phyloP scores from a whole-genome alignment of 2,797 vertebrate species.

The Sebastes trivittatus region DNA sequence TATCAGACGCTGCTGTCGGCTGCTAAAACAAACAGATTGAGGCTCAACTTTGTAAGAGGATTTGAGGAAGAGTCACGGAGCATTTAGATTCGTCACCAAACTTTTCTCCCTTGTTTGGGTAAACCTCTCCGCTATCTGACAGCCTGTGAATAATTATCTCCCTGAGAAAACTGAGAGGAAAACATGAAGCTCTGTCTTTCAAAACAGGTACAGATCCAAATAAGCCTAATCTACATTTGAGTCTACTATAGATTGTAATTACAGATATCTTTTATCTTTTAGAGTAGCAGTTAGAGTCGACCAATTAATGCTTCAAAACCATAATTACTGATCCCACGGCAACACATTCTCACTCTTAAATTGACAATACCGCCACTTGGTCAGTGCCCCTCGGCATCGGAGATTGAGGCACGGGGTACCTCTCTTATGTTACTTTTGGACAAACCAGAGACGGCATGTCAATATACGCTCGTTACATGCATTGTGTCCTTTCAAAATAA shows the following conservation, averaged over 20 bases:
- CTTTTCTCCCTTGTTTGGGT: constrained; percentile 31
- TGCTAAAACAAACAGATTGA: constrained; percentile 51
- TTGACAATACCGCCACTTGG: rapidly evolving
- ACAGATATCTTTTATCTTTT: constrained; percentile 5
- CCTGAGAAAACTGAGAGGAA: constrained; percentile 11
- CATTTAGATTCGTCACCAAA: constrained; percentile 23
- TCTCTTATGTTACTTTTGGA: too few species aligned
- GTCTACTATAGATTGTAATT: constrained; percentile 19
- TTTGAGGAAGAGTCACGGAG: constrained; percentile 26
- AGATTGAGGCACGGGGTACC: too few species aligned
- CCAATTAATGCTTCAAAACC: constrained; percentile 16
- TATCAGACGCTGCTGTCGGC: constrained; percentile 24
- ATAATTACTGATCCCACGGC: neutral
- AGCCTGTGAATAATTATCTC: constrained; percentile 41
- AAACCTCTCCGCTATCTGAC: constrained; percentile 27
- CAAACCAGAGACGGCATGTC: rapidly evolving
- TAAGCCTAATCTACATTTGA: neutral
- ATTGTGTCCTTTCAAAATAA: too few species aligned
- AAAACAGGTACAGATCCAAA: constrained; percentile 24
- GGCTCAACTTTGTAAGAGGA: constrained; percentile 36
- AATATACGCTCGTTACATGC: too few species aligned
- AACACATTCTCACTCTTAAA: too few species aligned
- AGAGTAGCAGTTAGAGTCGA: constrained; percentile 2
- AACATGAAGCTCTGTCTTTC: constrained; percentile 21
- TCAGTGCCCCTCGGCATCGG: too few species aligned